Evolutionary conservation across 1,140 invertebrate genomes (phyloP).

Genomic region (Pseudomyrmex flavicornis): DNA sequence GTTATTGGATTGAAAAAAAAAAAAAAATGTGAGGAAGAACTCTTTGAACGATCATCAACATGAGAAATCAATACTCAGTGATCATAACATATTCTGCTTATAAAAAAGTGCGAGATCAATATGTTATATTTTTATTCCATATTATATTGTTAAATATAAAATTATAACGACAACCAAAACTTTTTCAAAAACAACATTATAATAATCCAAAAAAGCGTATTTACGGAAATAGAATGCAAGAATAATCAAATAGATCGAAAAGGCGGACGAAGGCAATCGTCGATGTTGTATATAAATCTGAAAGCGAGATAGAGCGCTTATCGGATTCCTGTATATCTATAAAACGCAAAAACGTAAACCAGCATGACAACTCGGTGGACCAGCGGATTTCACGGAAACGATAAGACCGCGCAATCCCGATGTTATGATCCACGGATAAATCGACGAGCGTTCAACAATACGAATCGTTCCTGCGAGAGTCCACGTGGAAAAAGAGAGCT

Average conservation of each 20-base stretch:
- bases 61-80: neutral
- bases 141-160: no score
- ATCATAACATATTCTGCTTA: neutral
- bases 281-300: slow-evolving; percentile 27
- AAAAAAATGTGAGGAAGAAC: slow-evolving; percentile 20
- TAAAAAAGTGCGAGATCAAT: no score
- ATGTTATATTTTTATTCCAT: no score
- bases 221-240: slow-evolving; percentile 27
- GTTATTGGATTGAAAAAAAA: slow-evolving; percentile 11
- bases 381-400: slow-evolving; percentile 17
- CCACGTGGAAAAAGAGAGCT: slow-evolving; percentile 38
- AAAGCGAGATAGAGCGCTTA: slow-evolving; percentile 37
- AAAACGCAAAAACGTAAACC: slow-evolving; percentile 39
- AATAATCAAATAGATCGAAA: slow-evolving; percentile 31
- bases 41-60: slow-evolving; percentile 24
- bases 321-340: slow-evolving; percentile 4
- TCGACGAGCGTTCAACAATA: slow-evolving; percentile 51
- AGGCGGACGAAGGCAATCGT: slow-evolving; percentile 22
- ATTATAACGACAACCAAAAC: no score
- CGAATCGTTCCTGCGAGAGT: slow-evolving; percentile 45
- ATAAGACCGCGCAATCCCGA: slow-evolving; percentile 58
- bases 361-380: slow-evolving; percentile 43
- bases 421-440: slow-evolving; percentile 57
- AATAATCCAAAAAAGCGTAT: neutral
- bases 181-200: neutral